Base-by-base conservation (phyloP, 1,140 invertebrate genomes). In the Mesaphorura yosii region DNA sequence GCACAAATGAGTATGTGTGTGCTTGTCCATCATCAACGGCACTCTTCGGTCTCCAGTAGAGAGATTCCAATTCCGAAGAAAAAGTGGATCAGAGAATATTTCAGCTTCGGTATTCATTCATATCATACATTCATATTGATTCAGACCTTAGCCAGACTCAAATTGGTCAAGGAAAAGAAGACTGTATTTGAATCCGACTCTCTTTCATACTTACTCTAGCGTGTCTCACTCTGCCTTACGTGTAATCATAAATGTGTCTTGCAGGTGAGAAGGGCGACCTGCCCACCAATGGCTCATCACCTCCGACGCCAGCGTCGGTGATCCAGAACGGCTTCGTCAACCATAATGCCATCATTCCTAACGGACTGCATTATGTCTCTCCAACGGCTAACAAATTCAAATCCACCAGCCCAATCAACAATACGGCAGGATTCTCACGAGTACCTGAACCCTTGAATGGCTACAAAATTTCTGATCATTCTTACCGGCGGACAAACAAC, bases 81-180 rank as follows among this genome's bases (percentile, higher is more conserved):
- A 70, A 81, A 81, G 66, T 82, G 80, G 80, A 81, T 82, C 49
- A 75, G 75, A 57, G 78, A 81, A 64, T 82, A 81, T 65, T 68
- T 80, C 17, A 49, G 25, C 22, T 48, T 48, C 46, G 46, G 25
- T 48, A 29, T 20, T 6, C 17, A 12, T 42, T 42, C 7, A 19
- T 17, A 42, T 42, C 17, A 42, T 10, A n/a, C n/a, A n/a, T n/a
- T n/a, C n/a, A n/a, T n/a, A n/a, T n/a, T n/a, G n/a, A 19, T 42
- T 19, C 6, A 7, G 10, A 42, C 34, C 34, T 17, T 37, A 17
- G 12, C 34, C 34, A 37, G 34, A 12, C 34, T 17, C 12, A 37
- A 17, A 12, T 37, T 12, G 12, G 12, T 37, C 17, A 12, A 37
- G 12, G 12, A 42, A 42, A 42, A 42, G n/a, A 17, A 42, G 19